These are phyloP conservation scores for Andrena bucephala DNA, from an alignment of 2,888 invertebrate genomes.

Conservation along the genomic window DNA sequence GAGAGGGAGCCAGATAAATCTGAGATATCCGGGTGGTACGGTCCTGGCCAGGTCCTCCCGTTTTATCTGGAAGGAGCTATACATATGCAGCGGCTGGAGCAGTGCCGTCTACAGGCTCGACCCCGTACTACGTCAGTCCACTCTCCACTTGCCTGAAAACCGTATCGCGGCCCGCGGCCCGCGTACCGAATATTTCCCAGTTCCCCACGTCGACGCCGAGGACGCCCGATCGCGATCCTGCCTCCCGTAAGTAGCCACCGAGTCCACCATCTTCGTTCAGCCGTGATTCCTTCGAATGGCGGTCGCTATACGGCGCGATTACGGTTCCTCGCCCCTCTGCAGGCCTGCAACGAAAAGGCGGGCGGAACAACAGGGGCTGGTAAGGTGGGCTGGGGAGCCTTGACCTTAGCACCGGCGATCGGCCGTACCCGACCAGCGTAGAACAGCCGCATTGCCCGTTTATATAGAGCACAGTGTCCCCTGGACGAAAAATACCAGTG, in stretches of 20 bases:
- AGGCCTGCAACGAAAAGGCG: not conserved
- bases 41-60: constrained; percentile 58
- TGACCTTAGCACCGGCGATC: constrained; percentile 50
- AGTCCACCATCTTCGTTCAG: not conserved
- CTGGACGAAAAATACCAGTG: constrained; percentile 25
- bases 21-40: constrained; percentile 28
- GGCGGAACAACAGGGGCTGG: constrained; percentile 13
- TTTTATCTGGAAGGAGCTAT: constrained; percentile 38
- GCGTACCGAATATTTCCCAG: constrained; percentile 64
- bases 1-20: constrained; percentile 18
- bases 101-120: constrained; percentile 78
- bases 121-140: constrained; percentile 77
- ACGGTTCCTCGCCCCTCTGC: too few species aligned
- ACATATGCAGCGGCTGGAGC: constrained; percentile 54
- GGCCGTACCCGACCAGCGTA: not conserved
- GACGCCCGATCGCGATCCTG: not conserved
- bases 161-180: constrained; percentile 74
- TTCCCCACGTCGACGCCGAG: not conserved
- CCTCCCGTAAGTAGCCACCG: constrained; percentile 29
- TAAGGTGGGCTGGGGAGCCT: constrained; percentile 25
- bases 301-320: not conserved
- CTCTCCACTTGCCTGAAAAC: constrained; percentile 79
- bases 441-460: not conserved
- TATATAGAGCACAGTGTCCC: constrained; percentile 28
- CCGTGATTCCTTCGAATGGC: not conserved